phyloP scores from a whole-genome alignment of 2,797 vertebrate genomes.

The Sebastolobus altivelis region DNA sequence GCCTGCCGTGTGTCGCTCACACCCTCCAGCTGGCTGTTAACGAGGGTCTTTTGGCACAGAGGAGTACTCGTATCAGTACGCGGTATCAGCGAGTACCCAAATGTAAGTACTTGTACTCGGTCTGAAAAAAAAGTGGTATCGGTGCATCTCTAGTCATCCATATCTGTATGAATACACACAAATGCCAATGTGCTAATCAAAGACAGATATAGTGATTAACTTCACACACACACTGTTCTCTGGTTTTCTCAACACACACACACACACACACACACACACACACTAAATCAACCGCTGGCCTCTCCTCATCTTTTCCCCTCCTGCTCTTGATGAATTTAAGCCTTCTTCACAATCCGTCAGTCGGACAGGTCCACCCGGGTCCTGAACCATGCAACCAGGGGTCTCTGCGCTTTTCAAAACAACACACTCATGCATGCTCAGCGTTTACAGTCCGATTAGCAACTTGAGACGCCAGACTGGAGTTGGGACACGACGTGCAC shows the following conservation, averaged over 20 bases:
- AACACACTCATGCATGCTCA: background rate
- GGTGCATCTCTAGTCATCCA: background rate
- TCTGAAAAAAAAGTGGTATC: too few relatives aligned
- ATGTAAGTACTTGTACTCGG: too few relatives aligned
- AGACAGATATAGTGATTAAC: conserved; percentile 3
- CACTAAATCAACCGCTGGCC: conserved; percentile 13
- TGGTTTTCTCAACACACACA: background rate
- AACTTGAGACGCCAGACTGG: too few relatives aligned
- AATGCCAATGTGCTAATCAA: conserved; percentile 26
- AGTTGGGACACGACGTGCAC: too few relatives aligned
- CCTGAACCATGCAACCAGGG: conserved; percentile 10
- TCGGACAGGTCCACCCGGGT: conserved; percentile 23
- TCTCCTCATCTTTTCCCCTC: conserved; percentile 12
- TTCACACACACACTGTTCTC: background rate
- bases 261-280: conserved; percentile 4
- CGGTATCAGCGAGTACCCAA: too few relatives aligned
- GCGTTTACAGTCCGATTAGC: too few relatives aligned
- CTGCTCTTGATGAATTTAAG: conserved; percentile 49
- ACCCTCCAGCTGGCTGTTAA: too few relatives aligned
- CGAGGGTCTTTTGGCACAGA: too few relatives aligned
- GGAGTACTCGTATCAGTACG: too few relatives aligned
- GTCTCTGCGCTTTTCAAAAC: conserved; percentile 12
- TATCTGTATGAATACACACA: conserved; percentile 5
- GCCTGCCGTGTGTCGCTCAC: too few relatives aligned
- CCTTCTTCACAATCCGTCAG: conserved; percentile 12